phyloP scores from a whole-genome alignment of 2,888 invertebrate species.

The Sipha maydis region DNA sequence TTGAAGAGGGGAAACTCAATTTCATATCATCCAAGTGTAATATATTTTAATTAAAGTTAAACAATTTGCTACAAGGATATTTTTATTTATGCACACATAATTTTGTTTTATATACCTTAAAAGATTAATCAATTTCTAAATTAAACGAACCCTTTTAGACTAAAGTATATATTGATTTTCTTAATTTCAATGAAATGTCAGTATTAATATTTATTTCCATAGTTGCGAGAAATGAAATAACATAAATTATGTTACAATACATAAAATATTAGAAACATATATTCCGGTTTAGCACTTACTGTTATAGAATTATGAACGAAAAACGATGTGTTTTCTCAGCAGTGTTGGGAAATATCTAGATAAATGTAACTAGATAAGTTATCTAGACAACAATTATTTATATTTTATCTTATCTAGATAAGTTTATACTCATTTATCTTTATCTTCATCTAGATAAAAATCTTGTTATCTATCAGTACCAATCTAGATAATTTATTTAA shows the following conservation, averaged over 20 bases:
- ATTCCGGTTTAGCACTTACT: not conserved
- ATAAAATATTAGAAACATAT: not conserved
- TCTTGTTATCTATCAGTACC: too few relatives aligned
- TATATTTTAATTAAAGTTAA: conserved; percentile 58
- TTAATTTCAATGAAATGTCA: conserved; percentile 15
- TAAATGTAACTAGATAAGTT: too few relatives aligned
- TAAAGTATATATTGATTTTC: conserved; percentile 21
- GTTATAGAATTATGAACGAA: not conserved
- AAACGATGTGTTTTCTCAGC: not conserved
- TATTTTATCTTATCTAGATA: too few relatives aligned
- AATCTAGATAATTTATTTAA: too few relatives aligned
- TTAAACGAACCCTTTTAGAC: conserved; percentile 21
- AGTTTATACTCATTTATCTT: too few relatives aligned
- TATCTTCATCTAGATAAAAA: too few relatives aligned
- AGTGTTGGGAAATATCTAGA: too few relatives aligned
- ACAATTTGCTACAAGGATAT: conserved; percentile 37
- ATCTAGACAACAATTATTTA: too few relatives aligned
- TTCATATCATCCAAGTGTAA: conserved; percentile 48
- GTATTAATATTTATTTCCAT: conserved; percentile 30
- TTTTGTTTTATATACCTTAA: conserved; percentile 29
- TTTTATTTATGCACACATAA: conserved; percentile 27
- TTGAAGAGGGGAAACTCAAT: conserved; percentile 44
- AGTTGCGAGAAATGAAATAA: not conserved
- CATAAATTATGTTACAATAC: not conserved
- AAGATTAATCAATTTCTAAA: conserved; percentile 50